Evolutionary conservation across 1,140 invertebrate genomes (phyloP), one percentile per base, ranked within the genome.

Genomic region (Lepidurus apus): DNA sequence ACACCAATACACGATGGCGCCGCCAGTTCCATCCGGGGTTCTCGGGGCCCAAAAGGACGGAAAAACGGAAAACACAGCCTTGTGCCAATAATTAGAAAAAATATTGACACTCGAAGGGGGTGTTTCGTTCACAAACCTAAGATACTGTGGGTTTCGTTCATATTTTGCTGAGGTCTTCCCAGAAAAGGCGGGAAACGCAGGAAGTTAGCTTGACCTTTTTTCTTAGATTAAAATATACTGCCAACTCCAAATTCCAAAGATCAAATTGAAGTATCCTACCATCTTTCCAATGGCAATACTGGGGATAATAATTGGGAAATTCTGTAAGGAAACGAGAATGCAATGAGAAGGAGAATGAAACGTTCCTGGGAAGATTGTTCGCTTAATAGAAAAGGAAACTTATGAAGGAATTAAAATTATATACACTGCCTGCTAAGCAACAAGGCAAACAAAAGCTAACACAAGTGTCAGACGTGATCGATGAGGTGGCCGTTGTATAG

Each of bases 381-480:
- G 53, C 53, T 65, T 65, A 65, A 65, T 65, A 65, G 53, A 65
- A 65, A 65, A 65, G 17, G 53, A 65, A 65, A 65, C 53, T 21
- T 65, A 21, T 17, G 21, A 65, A 65, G 53, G 21, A 65, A 65
- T 65, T 65, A 65, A 7, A 65, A 65, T 65, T 65, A 65, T 65
- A 65, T 21, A 65, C 53, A 13, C 17, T 4, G 13, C 21, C 53
- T 65, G 17, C 21, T 65, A 65, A 65, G 21, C 34, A 21, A 1
- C 53, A n/a, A 65, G 53, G 53, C 53, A 65, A 65, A 65, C 53
- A 65, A 65, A 65, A 65, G 53, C 53, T 65, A 65, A 65, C 53
- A n/a, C 53, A 65, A 65, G 53, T 13, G 53, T 65, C 53, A 21
- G 53, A 65, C 21, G 53, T 65, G 53, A 65, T 65, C 17, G 53